phyloP scores from a whole-genome alignment of 2,113 vertebrate genomes.

The Amazona guildingii region DNA sequence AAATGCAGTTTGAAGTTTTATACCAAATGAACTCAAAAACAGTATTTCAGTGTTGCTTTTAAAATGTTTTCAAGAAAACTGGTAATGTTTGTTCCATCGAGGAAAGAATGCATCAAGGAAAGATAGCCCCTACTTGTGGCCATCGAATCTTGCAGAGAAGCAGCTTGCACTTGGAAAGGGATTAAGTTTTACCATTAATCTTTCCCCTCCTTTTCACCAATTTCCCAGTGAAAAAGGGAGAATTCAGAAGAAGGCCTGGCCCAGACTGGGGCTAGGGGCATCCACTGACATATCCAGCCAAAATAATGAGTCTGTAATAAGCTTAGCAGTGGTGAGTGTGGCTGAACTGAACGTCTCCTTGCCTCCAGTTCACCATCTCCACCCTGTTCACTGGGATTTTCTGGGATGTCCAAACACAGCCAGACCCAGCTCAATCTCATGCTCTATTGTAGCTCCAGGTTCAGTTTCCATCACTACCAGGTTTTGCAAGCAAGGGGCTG shows the following conservation, averaged over 20 bases:
- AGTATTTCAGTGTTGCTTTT: not conserved
- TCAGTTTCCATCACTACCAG: not conserved
- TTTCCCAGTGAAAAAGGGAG: not conserved
- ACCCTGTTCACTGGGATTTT: not conserved
- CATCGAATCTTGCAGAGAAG: not conserved
- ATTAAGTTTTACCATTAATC: not conserved
- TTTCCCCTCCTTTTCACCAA: not conserved
- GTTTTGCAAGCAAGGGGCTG: not conserved
- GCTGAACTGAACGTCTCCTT: not conserved
- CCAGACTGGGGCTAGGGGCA: accelerated
- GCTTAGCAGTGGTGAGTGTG: not conserved
- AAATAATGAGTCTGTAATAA: not conserved
- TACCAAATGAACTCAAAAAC: not conserved
- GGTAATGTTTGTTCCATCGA: not conserved
- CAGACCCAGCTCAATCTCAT: accelerated
- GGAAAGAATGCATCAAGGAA: not conserved
- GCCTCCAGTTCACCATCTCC: not conserved
- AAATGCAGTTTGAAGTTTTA: not conserved
- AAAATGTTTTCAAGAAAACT: not conserved
- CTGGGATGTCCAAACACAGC: not conserved
- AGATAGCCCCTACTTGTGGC: accelerated
- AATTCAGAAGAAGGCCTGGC: not conserved
- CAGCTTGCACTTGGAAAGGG: not conserved
- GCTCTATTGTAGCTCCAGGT: not conserved
- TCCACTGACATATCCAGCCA: not conserved